Conservation (phyloP, 2,113 vertebrate species). For the Fulmarus glacialis region DNA sequence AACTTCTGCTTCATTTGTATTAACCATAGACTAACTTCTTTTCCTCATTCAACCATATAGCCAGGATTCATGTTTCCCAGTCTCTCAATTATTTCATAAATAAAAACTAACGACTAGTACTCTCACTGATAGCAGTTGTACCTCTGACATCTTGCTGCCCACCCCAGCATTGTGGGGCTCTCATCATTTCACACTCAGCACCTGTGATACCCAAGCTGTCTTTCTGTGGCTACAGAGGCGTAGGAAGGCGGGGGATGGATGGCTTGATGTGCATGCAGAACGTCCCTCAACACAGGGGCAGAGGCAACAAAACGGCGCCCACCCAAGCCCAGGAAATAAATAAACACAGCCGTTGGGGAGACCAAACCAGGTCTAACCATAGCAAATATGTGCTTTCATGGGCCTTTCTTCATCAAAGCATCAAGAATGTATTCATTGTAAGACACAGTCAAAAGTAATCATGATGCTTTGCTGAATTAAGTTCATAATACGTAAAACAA, state of each 20-base stretch:
- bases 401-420: background rate
- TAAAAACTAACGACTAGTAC: background rate
- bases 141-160: background rate
- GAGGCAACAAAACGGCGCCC: background rate
- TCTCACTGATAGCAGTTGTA: background rate
- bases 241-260: background rate
- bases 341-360: background rate
- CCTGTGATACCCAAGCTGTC: background rate
- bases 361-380: background rate
- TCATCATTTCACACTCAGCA: background rate
- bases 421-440: background rate
- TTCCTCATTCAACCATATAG: background rate
- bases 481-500: background rate
- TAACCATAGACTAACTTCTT: background rate
- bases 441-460: background rate
- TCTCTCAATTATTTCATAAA: background rate
- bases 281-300: fast-evolving
- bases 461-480: background rate
- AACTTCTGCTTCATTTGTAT: background rate
- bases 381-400: background rate
- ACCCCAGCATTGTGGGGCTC: background rate
- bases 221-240: background rate
- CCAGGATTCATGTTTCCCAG: background rate
- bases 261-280: fast-evolving
- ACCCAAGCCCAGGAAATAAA: background rate